Conservation (phyloP, 2,888 invertebrate species). For the Microctonus hyperodae region DNA sequence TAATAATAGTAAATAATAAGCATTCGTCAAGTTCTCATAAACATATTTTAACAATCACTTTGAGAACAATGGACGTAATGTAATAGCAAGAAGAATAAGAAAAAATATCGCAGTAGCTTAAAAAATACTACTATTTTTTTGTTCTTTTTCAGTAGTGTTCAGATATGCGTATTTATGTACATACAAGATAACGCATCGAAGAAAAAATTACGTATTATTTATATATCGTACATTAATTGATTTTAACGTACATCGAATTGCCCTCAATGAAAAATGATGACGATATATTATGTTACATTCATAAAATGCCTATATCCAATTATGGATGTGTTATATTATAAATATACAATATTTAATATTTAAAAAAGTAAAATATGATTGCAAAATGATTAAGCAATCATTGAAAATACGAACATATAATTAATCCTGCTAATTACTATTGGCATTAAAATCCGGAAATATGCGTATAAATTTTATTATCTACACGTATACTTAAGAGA, state of each 20-base stretch:
- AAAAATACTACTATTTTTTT: too few species aligned
- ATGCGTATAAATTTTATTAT: neutral
- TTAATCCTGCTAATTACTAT: neutral
- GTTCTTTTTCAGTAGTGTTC: constrained; percentile 53
- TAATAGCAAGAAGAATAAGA: constrained; percentile 46
- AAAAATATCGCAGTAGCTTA: constrained; percentile 54
- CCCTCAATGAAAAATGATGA: constrained; percentile 36
- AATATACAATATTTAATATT: constrained; percentile 5
- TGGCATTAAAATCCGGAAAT: neutral
- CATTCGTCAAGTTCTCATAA: constrained; percentile 54
- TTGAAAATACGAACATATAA: constrained; percentile 10
- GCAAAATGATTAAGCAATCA: neutral
- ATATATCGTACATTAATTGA: constrained; percentile 51
- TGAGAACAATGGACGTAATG: constrained; percentile 46
- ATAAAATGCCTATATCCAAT: constrained; percentile 16
- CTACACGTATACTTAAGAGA: neutral
- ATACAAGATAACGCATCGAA: constrained; percentile 59
- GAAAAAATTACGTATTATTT: constrained; percentile 51
- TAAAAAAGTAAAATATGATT: neutral
- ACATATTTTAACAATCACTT: constrained; percentile 59
- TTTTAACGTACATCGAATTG: constrained; percentile 49
- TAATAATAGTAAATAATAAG: constrained; percentile 40
- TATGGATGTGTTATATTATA: constrained; percentile 22
- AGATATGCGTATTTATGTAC: constrained; percentile 56
- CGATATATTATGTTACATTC: constrained; percentile 22